phyloP scores from a whole-genome alignment of 2,113 vertebrate species.

The Ptilorrhoa leucosticta region DNA sequence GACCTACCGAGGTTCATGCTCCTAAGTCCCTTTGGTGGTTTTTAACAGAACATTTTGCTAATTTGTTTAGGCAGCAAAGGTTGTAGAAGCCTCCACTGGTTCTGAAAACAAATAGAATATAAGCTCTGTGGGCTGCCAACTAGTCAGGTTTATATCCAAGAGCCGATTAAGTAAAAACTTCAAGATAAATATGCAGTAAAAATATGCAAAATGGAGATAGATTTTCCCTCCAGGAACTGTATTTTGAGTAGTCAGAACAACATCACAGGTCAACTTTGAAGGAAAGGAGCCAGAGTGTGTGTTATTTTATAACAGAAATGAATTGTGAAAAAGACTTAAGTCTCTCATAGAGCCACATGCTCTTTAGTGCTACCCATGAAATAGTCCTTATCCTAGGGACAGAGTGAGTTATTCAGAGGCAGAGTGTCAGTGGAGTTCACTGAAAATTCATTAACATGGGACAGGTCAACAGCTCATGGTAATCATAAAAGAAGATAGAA shows the following conservation, averaged over 20 bases:
- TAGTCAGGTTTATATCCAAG: not conserved
- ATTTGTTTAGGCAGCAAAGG: not conserved
- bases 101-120: not conserved
- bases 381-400: not conserved
- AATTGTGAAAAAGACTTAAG: not conserved
- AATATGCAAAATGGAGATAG: not conserved
- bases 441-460: not conserved
- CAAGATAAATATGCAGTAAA: not conserved
- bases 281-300: not conserved
- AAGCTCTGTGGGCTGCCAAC: not conserved
- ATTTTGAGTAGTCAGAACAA: not conserved
- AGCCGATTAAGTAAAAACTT: not conserved
- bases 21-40: not conserved
- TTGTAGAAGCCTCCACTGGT: not conserved
- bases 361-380: not conserved
- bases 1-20: not conserved
- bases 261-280: not conserved
- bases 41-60: not conserved
- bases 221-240: not conserved
- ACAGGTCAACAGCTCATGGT: not conserved
- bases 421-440: not conserved
- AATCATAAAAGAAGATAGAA: not conserved
- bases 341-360: not conserved
- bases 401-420: not conserved
- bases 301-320: not conserved